These are phyloP conservation scores for Chironomus tepperi DNA, from an alignment of 1,140 invertebrate species.

Conservation along the genomic window DNA sequence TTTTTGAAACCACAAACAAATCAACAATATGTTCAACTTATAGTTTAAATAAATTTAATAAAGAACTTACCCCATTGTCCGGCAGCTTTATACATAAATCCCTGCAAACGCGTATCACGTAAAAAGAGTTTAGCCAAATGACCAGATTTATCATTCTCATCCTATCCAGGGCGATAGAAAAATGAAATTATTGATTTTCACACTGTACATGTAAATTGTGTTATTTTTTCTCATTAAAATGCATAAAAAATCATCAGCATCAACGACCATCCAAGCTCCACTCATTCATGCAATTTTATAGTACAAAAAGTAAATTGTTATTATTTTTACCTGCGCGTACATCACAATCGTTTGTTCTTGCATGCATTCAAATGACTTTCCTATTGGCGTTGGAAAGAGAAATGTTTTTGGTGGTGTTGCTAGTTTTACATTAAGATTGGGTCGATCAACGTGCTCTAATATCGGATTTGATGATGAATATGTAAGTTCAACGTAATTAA, in stretches of 20 bases:
- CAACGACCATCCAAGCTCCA: too few species aligned
- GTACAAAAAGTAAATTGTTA: not conserved
- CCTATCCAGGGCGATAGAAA: constrained; percentile 23
- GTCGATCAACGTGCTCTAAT: constrained; percentile 46
- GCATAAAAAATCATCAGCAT: not conserved
- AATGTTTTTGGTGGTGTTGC: constrained; percentile 50
- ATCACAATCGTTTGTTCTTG: constrained; percentile 46
- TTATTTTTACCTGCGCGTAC: constrained; percentile 33
- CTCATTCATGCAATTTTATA: too few species aligned
- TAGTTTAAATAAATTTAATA: not conserved
- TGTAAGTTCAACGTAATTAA: constrained; percentile 58
- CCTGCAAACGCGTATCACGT: constrained; percentile 47
- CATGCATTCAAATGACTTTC: constrained; percentile 68
- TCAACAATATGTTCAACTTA: too few species aligned
- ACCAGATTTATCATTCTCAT: constrained; percentile 37
- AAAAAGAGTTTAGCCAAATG: constrained; percentile 48
- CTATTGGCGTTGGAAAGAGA: constrained; percentile 74
- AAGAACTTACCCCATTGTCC: constrained; percentile 43
- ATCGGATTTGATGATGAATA: constrained; percentile 48
- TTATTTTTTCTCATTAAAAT: not conserved
- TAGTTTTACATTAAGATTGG: constrained; percentile 45
- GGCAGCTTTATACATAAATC: constrained; percentile 50
- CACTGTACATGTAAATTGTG: constrained; percentile 42
- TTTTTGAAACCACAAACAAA: too few species aligned
- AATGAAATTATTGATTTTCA: constrained; percentile 31